Evolutionary conservation across 1,140 invertebrate genomes (phyloP).

Genomic region (Polypedilum pembai): DNA sequence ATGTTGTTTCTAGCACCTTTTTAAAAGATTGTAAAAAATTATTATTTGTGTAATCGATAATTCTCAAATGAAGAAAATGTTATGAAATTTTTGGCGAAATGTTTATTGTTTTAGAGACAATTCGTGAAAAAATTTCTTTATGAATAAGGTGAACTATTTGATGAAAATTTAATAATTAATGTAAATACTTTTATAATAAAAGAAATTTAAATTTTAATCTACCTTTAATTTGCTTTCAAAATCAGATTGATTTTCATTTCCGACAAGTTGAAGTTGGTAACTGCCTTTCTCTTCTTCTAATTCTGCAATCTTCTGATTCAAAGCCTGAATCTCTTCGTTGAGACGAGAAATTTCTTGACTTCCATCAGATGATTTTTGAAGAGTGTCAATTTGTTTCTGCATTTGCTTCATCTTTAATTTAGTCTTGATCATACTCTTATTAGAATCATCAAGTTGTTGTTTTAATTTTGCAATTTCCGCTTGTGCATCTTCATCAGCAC

Average conservation of each 20-base stretch:
- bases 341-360: constrained; percentile 59
- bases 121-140: constrained; percentile 26
- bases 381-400: constrained; percentile 70
- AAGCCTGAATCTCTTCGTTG: constrained; percentile 50
- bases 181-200: neutral
- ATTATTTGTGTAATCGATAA: constrained; percentile 29
- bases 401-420: constrained; percentile 76
- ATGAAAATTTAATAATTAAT: constrained; percentile 9
- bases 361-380: constrained; percentile 62
- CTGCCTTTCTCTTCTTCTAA: constrained; percentile 87
- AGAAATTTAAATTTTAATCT: constrained; percentile 31
- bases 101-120: too few relatives aligned
- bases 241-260: constrained; percentile 31
- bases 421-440: constrained; percentile 76
- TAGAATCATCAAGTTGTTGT: constrained; percentile 62
- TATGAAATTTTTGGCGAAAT: too few relatives aligned
- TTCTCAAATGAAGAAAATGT: too few relatives aligned
- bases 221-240: constrained; percentile 33
- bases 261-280: constrained; percentile 71
- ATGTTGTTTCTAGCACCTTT: constrained; percentile 29
- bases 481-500: constrained; percentile 39
- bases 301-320: constrained; percentile 71
- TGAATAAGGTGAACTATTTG: neutral
- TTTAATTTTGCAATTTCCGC: constrained; percentile 53
- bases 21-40: constrained; percentile 32